Base-by-base conservation (phyloP, 2,888 invertebrate genomes). In the Drosophila macrothrix region DNA sequence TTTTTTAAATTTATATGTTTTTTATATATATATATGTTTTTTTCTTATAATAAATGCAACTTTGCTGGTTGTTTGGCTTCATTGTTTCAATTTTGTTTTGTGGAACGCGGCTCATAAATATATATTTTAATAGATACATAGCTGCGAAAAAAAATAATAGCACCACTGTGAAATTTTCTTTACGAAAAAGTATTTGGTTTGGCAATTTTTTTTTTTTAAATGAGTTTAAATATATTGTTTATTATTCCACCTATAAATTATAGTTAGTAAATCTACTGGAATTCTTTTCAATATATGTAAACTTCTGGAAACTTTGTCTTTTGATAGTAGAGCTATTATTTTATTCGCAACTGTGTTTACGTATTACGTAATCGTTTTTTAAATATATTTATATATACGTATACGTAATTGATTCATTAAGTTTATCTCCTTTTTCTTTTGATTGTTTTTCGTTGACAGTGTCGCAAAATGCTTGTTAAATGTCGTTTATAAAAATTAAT, bases 401-500 rank as follows among this genome's bases (percentile, higher is more conserved):
- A 25, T 37, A 54, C 35, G 54, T 22, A 37, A 54, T n/a, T 28
- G 10, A n/a, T 22, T 50, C 50, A 19, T 39, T 25, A 9, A 7
- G 25, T 4, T 25, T 25, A 39, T 25, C 16, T 46, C 7, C 14
- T 7, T 25, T 43, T 16, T 16, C 9, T 73, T 73, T 70, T 75
- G 72, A 73, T 84, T 78, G 78, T 73, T 69, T 70, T 76, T 67
- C 71, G 71, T 70, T 73, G 73, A 67, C 73, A 73, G 74, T 67
- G 39, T 77, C 58, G 55, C 54, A 78, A 74, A 65, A 22, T 71
- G 55, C 71, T 72, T 73, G 65, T 83, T 83, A 82, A 83, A 84
- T 78, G 73, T 70, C 71, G 66, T 70, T 76, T 77, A 77, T 85
- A 82, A 87, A 88, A 89, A 85, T 78, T 86, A 84, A 68, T 78